Percentiles rank a stretch among this genome's conserved stretches.
These are phyloP conservation scores for Campoplex nolae DNA, from an alignment of 2,888 invertebrate species.

Conservation along the genomic window DNA sequence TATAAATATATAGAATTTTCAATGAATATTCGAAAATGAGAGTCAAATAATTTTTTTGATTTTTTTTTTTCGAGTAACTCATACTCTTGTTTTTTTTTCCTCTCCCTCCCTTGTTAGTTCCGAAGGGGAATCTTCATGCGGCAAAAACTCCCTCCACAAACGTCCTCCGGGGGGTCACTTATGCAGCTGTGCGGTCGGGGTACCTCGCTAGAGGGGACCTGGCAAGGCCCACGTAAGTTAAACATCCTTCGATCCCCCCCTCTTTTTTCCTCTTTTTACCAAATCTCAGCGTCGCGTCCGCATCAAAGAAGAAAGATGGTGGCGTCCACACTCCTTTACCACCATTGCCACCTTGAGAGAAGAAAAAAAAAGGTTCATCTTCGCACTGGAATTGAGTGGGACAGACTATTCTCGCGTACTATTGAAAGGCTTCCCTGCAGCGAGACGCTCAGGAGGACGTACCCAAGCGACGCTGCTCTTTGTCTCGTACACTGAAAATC, in stretches of 20 bases:
- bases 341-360: slow-evolving; percentile 2
- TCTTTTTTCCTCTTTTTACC: slow-evolving; percentile 6
- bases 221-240: slow-evolving; percentile 54
- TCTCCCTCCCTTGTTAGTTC: slow-evolving; percentile 41
- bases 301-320: not conserved
- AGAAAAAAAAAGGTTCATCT: slow-evolving; percentile 17
- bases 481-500: slow-evolving; percentile 22
- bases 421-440: slow-evolving; percentile 11
- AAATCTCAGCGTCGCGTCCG: not conserved
- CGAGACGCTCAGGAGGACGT: slow-evolving; percentile 59
- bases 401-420: slow-evolving; percentile 2
- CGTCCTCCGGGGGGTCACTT: slow-evolving; percentile 77
- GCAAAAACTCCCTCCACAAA: slow-evolving; percentile 60
- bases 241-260: slow-evolving; percentile 4
- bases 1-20: not conserved
- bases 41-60: not conserved
- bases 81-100: slow-evolving; percentile 40
- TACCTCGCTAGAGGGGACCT: slow-evolving; percentile 66
- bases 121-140: slow-evolving; percentile 47
- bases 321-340: not conserved
- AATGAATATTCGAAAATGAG: not conserved
- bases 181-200: slow-evolving; percentile 77
- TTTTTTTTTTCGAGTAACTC: not conserved
- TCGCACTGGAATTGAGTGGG: slow-evolving; percentile 33
- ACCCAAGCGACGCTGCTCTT: slow-evolving; percentile 28